A percentile compares a stretch with the other conserved stretches of the same genome.
phyloP scores from a whole-genome alignment of 2,113 vertebrate species.

The Xenopus borealis region DNA sequence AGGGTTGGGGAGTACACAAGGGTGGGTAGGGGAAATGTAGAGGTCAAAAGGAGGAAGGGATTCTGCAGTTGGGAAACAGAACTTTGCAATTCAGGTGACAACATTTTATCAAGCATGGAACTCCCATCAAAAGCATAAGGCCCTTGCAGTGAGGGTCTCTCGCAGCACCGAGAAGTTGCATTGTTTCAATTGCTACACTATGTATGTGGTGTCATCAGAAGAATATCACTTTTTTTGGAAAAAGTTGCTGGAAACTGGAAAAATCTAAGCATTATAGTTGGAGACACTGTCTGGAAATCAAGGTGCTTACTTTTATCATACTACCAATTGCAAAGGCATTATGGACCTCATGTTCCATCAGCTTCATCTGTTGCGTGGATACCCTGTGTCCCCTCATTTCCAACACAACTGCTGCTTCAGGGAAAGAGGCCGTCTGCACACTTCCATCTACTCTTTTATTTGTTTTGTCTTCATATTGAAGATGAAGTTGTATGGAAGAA shows the following conservation, averaged over 20 bases:
- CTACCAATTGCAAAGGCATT: conserved; percentile 21
- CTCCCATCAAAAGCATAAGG: conserved; percentile 10
- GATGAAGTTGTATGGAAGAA: conserved; percentile 81
- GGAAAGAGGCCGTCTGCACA: conserved; percentile 64
- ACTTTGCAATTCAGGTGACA: conserved; percentile 51
- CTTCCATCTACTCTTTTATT: conserved; percentile 65
- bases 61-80: conserved; percentile 40
- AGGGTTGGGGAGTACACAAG: conserved; percentile 36
- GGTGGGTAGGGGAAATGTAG: conserved; percentile 55
- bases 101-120: conserved; percentile 49
- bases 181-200: neutral
- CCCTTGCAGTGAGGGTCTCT: conserved; percentile 5
- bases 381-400: conserved; percentile 46
- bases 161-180: neutral
- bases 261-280: conserved; percentile 15
- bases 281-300: conserved; percentile 10
- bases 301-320: conserved; percentile 39
- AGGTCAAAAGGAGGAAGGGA: conserved; percentile 52
- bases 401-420: conserved; percentile 77
- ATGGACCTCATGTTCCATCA: conserved; percentile 18
- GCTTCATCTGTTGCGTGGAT: conserved; percentile 41
- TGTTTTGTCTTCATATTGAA: conserved; percentile 81
- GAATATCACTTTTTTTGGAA: conserved; percentile 27
- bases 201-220: neutral
- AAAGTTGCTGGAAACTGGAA: conserved; percentile 50